These are phyloP conservation scores for Hipparchia semele DNA, from an alignment of 2,888 invertebrate genomes.

Conservation along the genomic window DNA sequence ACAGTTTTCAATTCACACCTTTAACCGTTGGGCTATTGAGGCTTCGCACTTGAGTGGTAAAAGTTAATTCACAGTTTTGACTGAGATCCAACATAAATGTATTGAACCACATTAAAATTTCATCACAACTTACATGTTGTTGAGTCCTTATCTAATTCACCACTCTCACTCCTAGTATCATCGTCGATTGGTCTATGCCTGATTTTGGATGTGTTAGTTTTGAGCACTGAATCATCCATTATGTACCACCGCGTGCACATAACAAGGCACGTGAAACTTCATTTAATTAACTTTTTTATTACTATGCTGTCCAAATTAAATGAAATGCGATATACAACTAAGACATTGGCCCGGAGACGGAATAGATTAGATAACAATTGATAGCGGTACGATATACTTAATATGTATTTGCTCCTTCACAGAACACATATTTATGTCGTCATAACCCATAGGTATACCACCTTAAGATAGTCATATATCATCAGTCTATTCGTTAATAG, in stretches of 20 bases:
- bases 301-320: constrained; percentile 55
- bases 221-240: constrained; percentile 64
- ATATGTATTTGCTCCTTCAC: constrained; percentile 42
- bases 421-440: neutral
- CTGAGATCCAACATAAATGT: neutral
- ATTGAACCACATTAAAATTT: constrained; percentile 5
- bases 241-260: constrained; percentile 44
- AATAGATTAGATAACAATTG: constrained; percentile 72
- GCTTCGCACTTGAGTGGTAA: too few species aligned
- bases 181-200: constrained; percentile 73
- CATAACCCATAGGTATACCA: too few species aligned
- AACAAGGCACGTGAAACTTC: constrained; percentile 45
- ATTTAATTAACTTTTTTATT: constrained; percentile 43
- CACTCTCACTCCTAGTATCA: constrained; percentile 73
- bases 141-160: constrained; percentile 57
- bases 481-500: too few species aligned
- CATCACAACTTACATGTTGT: constrained; percentile 58
- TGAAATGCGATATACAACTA: constrained; percentile 68
- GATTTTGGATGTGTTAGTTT: constrained; percentile 49
- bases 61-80: neutral
- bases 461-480: too few species aligned
- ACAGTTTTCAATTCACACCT: too few species aligned
- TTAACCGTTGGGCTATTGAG: too few species aligned
- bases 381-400: constrained; percentile 63
- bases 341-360: constrained; percentile 64